phyloP scores from a whole-genome alignment of 1,140 invertebrate species.

The Orius insidiosus region DNA sequence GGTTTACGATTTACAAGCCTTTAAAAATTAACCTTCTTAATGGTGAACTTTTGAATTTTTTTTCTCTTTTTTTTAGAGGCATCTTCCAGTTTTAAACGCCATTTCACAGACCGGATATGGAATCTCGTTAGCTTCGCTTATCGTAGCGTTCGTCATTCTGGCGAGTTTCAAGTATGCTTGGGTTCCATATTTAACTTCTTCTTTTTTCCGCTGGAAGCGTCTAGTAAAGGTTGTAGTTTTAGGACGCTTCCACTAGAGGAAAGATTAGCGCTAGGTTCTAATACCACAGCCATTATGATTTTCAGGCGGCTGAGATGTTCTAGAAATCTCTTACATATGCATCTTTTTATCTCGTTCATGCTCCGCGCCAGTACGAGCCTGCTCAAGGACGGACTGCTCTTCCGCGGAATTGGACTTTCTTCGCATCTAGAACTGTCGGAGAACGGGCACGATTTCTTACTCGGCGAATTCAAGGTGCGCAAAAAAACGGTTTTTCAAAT shows the following conservation, averaged over 20 bases:
- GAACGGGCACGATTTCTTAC: conserved; percentile 13
- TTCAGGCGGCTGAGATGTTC: conserved; percentile 46
- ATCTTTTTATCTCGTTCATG: conserved; percentile 51
- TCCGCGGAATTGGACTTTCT: conserved; percentile 35
- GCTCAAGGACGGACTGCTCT: conserved; percentile 38
- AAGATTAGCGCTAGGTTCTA: too few relatives aligned
- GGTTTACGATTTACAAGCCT: too few relatives aligned
- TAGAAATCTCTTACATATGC: conserved; percentile 46
- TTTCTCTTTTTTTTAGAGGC: conserved; percentile 28
- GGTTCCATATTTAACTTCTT: too few relatives aligned
- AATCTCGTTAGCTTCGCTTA: conserved; percentile 43
- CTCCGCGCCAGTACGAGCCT: conserved; percentile 38
- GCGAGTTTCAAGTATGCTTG: conserved; percentile 46
- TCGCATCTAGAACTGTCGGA: conserved; percentile 26
- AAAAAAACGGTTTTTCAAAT: too few relatives aligned
- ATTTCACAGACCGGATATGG: conserved; percentile 52
- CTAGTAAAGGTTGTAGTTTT: too few relatives aligned
- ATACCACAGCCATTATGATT: background rate
- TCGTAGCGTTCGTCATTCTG: conserved; percentile 46
- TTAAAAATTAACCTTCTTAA: too few relatives aligned
- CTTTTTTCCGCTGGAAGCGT: too few relatives aligned
- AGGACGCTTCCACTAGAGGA: too few relatives aligned
- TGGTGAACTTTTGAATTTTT: too few relatives aligned
- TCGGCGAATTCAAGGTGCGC: too few relatives aligned
- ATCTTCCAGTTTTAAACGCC: conserved; percentile 38